These are phyloP conservation scores for Pituophis catenifer DNA, from an alignment of 2,113 vertebrate species.

Conservation along the genomic window DNA sequence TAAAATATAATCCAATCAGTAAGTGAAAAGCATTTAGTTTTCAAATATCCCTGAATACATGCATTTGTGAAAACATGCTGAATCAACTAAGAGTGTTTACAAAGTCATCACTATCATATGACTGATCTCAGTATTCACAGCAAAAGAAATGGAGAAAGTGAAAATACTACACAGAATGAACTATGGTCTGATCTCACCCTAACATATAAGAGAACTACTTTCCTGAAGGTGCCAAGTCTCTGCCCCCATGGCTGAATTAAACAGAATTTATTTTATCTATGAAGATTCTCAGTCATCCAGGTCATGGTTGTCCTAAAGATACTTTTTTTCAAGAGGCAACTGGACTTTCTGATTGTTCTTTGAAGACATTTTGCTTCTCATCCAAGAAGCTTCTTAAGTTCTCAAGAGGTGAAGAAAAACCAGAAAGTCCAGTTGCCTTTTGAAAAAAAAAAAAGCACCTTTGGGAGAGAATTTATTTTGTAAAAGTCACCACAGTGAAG, in stretches of 20 bases:
- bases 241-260: not conserved
- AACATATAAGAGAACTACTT: not conserved
- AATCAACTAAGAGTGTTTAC: conserved; percentile 22
- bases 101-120: conserved; percentile 22
- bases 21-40: conserved; percentile 43
- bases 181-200: conserved; percentile 17
- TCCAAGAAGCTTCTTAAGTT: too few relatives aligned
- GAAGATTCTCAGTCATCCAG: too few relatives aligned
- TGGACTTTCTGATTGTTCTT: too few relatives aligned
- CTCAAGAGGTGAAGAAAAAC: too few relatives aligned
- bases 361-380: too few relatives aligned
- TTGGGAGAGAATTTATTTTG: not conserved
- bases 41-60: conserved; percentile 44
- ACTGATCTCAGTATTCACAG: conserved; percentile 64
- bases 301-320: too few relatives aligned
- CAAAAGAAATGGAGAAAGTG: conserved; percentile 49
- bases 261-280: not conserved
- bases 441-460: too few relatives aligned
- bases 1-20: conserved; percentile 36
- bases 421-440: too few relatives aligned
- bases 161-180: conserved; percentile 47
- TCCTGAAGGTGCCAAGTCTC: not conserved
- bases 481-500: not conserved
- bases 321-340: too few relatives aligned
- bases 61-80: conserved; percentile 48